Base-by-base conservation (phyloP, 1,140 invertebrate genomes). In the Elymnias hypermnestra region DNA sequence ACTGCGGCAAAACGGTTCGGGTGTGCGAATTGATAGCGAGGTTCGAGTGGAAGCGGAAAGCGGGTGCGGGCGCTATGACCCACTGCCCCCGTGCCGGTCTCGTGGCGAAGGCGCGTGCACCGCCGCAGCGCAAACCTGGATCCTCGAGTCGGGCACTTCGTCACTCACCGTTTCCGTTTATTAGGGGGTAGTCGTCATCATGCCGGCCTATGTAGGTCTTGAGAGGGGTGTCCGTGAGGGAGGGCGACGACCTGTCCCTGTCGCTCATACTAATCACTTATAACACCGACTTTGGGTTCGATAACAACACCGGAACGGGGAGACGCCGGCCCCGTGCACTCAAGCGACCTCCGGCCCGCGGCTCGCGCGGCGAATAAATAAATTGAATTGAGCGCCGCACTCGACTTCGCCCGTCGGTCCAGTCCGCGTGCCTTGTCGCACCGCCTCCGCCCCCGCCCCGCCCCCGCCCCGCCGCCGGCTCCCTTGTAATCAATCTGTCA, bases 191-290 rank as follows among this genome's bases (percentile, higher is more conserved):
- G 86, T 92, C 91, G 79, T 89, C 88, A 89, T 91, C 91, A 82
- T 91, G 90, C 67, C 91, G 89, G 85, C 91, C 91, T 83, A 92
- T 91, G 84, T 92, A 89, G 57, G 89, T 90, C 89, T 92, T 92
- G 87, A 92, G 91, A 87, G 91, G 91, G 87, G 90, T 92, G 90
- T 92, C 91, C 87, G 91, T 90, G 81, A 92, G 90, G 88, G 89
- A 92, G 83, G 91, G 91, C 87, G 91, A 92, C 79, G 91, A 91
- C 87, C 91, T 89, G 88, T 92, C 91, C 89, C 91, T 91, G 89
- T 92, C 91, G 87, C 91, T 92, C 91, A 92, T 92, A 73, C 72
- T 82, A 74, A 58, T 73, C 81, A 81, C 78, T 78, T 77, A 62
- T n/a, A 66, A 74, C 72, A 74, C 68, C 67, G 70, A 65, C 53